Evolutionary conservation across 2,797 vertebrate genomes (phyloP).

Genomic region (Cynopterus sphinx): DNA sequence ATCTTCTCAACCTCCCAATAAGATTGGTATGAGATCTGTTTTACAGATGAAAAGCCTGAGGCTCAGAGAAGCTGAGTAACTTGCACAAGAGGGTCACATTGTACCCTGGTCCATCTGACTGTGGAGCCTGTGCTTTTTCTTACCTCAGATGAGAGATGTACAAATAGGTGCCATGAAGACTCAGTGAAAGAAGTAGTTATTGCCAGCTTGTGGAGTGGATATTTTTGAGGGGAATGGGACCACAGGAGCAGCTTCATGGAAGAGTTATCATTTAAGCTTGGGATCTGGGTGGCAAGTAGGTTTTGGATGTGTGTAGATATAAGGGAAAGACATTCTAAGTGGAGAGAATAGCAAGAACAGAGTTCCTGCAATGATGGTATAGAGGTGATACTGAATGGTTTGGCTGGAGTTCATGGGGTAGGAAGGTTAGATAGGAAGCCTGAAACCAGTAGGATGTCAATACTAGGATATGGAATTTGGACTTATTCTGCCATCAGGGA

Average conservation of each 20-base stretch:
- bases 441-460: neutral
- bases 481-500: neutral
- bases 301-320: neutral
- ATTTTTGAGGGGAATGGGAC: neutral
- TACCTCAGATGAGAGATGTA: neutral
- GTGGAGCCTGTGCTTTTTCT: neutral
- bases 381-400: neutral
- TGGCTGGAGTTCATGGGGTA: neutral
- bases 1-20: neutral
- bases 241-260: neutral
- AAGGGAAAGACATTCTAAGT: neutral
- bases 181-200: neutral
- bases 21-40: neutral
- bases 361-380: neutral
- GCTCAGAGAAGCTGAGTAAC: neutral
- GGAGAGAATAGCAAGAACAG: neutral
- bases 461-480: neutral
- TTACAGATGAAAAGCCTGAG: neutral
- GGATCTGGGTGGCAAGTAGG: neutral
- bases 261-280: neutral
- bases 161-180: neutral
- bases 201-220: neutral
- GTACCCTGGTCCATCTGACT: neutral
- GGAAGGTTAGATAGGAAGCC: neutral
- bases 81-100: neutral